A percentile compares a stretch with the other conserved stretches of the same genome.
Evolutionary conservation across 1,140 invertebrate genomes (phyloP).

Genomic region (Neoseiulus cucumeris): DNA sequence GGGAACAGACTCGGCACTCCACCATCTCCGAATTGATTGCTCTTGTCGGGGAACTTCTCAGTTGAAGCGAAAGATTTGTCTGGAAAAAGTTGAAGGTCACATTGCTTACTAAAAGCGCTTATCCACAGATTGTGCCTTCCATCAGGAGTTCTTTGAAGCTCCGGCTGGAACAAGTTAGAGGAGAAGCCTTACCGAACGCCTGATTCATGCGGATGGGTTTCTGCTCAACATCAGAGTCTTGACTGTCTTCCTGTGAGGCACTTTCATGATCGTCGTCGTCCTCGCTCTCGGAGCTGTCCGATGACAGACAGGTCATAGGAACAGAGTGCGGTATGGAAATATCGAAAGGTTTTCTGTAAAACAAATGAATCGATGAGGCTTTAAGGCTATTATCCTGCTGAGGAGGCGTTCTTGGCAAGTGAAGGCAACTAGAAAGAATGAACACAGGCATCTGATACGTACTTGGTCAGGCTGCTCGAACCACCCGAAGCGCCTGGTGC

Average conservation of each 20-base stretch:
- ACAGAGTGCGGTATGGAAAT: too few species aligned
- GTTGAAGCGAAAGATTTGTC: not conserved
- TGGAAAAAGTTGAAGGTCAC: not conserved
- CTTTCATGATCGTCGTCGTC: not conserved
- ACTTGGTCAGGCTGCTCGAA: too few species aligned
- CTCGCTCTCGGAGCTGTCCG: not conserved
- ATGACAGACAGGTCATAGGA: not conserved
- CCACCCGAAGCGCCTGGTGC: too few species aligned
- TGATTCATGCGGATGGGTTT: not conserved
- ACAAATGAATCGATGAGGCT: too few species aligned
- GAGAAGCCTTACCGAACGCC: not conserved
- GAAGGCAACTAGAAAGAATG: too few species aligned
- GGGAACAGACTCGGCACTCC: not conserved
- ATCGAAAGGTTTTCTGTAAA: too few species aligned
- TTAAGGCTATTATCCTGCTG: too few species aligned
- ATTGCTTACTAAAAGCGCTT: not conserved
- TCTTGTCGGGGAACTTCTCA: slow-evolving; percentile 1
- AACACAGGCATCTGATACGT: too few species aligned
- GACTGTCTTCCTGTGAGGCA: slow-evolving; percentile 1
- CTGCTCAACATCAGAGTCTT: slow-evolving; percentile 3
- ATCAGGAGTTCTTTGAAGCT: not conserved
- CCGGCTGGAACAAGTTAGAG: not conserved
- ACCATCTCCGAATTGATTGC: not conserved
- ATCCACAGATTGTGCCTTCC: not conserved
- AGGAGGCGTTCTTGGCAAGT: too few species aligned